Evolutionary conservation across 2,797 vertebrate species (phyloP), one percentile per base, ranked within the genome.

Genomic region (Microhierax caerulescens): DNA sequence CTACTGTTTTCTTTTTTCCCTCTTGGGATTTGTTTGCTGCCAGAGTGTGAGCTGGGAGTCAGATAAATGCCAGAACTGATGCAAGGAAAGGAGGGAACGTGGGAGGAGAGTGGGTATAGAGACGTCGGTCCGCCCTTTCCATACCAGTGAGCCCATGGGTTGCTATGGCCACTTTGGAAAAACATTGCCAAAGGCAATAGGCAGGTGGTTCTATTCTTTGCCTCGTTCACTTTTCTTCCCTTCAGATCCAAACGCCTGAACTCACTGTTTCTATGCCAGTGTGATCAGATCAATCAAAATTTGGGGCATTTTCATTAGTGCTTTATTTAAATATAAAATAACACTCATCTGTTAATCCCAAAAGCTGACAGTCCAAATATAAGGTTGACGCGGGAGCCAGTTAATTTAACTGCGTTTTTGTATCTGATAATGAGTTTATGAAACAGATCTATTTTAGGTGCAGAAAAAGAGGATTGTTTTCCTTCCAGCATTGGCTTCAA

Each of bases 271-370:
- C 83, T 57, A 30, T 27, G n/a, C 32, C 45, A 19, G 5, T 53
- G 12, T 36, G 34, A 8, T 74, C 64, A 85, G 48, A 77, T 7
- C 13, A 37, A 27, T 64, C n/a, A 53, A 59, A 76, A 95, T 11
- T 3, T 14, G 19, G 39, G 65, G 15, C 3, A 5, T 47, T 94
- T 67, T 67, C 22, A 21, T 9, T 21, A 41, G 23, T 15, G 30
- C 27, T 36, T 36, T 63, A 28, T 65, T 45, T 70, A 77, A 73
- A 27, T 63, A 4, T 1, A 63, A 65, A 74, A 19, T 7, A 24
- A 6, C 8, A n/a, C 20, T 74, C 0, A 0, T 12, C n/a, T 3
- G 0, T 59, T 74, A 17, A 30, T 60, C 36, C 28, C 37, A 47
- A 53, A 87, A 56, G 25, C 41, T 27, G 45, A 20, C 13, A 43